A percentile compares a stretch with the other conserved stretches of the same genome.
phyloP scores from a whole-genome alignment of 2,797 vertebrate species.

The Chrysolophus pictus region DNA sequence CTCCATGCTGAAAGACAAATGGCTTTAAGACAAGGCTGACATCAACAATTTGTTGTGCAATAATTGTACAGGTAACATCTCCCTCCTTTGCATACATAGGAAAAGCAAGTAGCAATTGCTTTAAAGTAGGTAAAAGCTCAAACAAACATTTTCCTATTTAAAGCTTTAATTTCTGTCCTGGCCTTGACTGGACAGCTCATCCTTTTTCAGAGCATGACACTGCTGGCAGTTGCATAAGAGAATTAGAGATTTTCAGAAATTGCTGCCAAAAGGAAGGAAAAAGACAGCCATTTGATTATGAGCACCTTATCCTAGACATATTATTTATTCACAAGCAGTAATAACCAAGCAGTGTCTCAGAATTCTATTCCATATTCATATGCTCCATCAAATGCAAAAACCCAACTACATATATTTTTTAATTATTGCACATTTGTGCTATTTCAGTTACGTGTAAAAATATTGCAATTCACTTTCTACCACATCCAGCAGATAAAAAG shows the following conservation, averaged over 20 bases:
- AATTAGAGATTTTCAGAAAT: slow-evolving; percentile 56
- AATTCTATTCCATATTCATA: neutral
- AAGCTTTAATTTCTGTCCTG: slow-evolving; percentile 9
- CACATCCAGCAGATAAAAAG: neutral
- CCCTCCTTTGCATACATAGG: neutral
- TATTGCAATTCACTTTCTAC: neutral
- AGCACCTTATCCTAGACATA: neutral
- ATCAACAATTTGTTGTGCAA: neutral
- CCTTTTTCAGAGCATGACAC: slow-evolving; percentile 14
- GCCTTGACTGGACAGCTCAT: neutral
- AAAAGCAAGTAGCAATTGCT: neutral
- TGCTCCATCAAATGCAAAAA: neutral
- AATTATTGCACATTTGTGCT: neutral
- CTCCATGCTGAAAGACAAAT: neutral
- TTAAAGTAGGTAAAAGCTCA: neutral
- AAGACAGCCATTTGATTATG: neutral
- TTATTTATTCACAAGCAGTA: neutral
- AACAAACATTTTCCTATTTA: neutral
- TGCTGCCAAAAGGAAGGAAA: neutral
- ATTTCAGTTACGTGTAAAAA: neutral
- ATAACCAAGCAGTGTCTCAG: neutral
- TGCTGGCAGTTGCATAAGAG: slow-evolving; percentile 48
- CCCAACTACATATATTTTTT: neutral
- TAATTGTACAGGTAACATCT: rapidly evolving
- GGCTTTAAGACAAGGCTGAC: neutral